A percentile compares a stretch with the other conserved stretches of the same genome.
These are phyloP conservation scores for Phoebastria nigripes DNA, from an alignment of 2,797 vertebrate species.

Conservation along the genomic window DNA sequence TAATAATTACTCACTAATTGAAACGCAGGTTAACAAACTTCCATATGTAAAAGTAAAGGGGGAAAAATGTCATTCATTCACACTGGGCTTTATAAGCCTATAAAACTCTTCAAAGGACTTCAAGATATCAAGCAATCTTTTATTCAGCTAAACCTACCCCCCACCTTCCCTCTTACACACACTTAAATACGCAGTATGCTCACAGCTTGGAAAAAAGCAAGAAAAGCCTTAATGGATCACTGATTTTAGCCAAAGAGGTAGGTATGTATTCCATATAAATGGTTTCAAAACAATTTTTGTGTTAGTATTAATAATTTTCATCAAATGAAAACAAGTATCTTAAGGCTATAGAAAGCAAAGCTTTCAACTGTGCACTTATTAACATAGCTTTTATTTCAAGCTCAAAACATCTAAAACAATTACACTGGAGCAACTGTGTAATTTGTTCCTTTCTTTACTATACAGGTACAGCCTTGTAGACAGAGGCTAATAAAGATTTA, in stretches of 20 bases:
- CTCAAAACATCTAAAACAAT: slow-evolving; percentile 73
- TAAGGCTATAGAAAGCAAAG: slow-evolving; percentile 32
- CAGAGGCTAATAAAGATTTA: slow-evolving; percentile 51
- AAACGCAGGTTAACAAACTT: slow-evolving; percentile 79
- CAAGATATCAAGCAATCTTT: slow-evolving; percentile 83
- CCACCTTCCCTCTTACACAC: slow-evolving; percentile 77
- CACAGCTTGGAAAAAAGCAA: slow-evolving; percentile 77
- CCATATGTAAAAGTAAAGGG: slow-evolving; percentile 70
- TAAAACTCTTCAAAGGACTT: slow-evolving; percentile 84
- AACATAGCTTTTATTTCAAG: slow-evolving; percentile 74
- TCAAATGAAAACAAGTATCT: slow-evolving; percentile 72
- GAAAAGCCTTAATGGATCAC: slow-evolving; percentile 80
- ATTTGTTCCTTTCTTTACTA: slow-evolving; percentile 44
- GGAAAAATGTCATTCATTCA: slow-evolving; percentile 76
- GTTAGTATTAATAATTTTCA: slow-evolving; percentile 78
- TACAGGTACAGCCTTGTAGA: slow-evolving; percentile 37
- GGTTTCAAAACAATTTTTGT: slow-evolving; percentile 75
- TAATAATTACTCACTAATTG: slow-evolving; percentile 80
- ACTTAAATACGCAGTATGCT: slow-evolving; percentile 82
- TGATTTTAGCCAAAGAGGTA: slow-evolving; percentile 78
- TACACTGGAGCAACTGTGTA: slow-evolving; percentile 49
- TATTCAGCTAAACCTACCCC: slow-evolving; percentile 83
- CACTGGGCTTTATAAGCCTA: slow-evolving; percentile 79
- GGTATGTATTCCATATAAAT: slow-evolving; percentile 73
- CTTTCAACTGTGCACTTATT: slow-evolving; percentile 67